Percentiles rank a stretch among this genome's conserved stretches.
Evolutionary conservation across 1,140 invertebrate genomes (phyloP).

Genomic region (Brachionus rotundiformis): DNA sequence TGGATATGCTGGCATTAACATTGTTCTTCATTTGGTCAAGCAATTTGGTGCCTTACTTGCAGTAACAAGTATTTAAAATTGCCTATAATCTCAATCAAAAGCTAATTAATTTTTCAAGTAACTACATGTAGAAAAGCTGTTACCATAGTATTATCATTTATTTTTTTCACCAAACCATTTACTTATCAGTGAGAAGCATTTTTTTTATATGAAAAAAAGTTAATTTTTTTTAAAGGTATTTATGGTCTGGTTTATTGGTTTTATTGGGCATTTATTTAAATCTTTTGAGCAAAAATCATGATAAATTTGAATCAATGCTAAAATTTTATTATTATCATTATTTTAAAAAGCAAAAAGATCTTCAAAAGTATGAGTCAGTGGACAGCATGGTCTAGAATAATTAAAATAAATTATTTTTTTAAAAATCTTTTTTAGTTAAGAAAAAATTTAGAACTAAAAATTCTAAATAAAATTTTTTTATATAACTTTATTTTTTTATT

Average conservation of each 20-base stretch:
- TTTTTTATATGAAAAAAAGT: neutral
- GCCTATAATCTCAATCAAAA: constrained; percentile 67
- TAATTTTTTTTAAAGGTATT: constrained; percentile 67
- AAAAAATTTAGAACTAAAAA: constrained; percentile 38
- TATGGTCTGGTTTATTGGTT: constrained; percentile 84
- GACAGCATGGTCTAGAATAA: constrained; percentile 34
- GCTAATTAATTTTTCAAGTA: constrained; percentile 56
- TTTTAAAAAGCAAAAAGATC: neutral
- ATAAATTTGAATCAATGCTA: constrained; percentile 57
- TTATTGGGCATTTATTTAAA: constrained; percentile 86
- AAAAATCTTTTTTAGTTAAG: neutral
- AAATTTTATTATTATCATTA: constrained; percentile 12
- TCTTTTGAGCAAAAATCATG: constrained; percentile 74
- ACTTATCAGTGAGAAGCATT: constrained; percentile 76
- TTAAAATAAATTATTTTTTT: neutral
- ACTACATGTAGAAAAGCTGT: constrained; percentile 78
- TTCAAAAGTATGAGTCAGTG: neutral
- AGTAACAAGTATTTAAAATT: constrained; percentile 67
- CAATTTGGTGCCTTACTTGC: constrained; percentile 84
- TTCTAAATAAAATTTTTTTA: constrained; percentile 30
- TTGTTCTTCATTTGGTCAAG: constrained; percentile 82
- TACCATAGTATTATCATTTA: constrained; percentile 86
- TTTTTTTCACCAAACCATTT: constrained; percentile 91
- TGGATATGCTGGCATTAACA: constrained; percentile 86
- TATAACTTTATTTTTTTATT: neutral